These are phyloP conservation scores for Grapholita molesta DNA, from an alignment of 1,140 invertebrate genomes.

Conservation along the genomic window DNA sequence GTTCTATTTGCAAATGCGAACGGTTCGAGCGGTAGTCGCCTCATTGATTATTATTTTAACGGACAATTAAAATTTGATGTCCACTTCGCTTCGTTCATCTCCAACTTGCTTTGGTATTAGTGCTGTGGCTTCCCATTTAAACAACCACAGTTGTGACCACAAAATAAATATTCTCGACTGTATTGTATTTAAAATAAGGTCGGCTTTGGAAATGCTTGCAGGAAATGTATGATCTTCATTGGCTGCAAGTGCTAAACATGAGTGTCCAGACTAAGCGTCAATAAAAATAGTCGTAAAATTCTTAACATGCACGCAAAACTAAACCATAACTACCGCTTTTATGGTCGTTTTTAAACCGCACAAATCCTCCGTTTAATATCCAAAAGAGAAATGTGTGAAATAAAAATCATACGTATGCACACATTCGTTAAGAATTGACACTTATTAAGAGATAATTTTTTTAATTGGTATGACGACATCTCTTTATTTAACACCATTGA, in stretches of 20 bases:
- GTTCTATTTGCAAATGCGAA: constrained; percentile 45
- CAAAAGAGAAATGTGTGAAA: constrained; percentile 64
- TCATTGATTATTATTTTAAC: constrained; percentile 77
- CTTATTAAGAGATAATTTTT: constrained; percentile 76
- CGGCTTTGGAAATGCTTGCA: constrained; percentile 28
- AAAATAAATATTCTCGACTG: constrained; percentile 23
- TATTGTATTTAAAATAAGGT: constrained; percentile 32
- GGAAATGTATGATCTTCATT: constrained; percentile 43
- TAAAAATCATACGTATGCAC: constrained; percentile 76
- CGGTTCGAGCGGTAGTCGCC: constrained; percentile 51
- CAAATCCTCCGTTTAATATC: constrained; percentile 25
- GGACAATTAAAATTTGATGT: constrained; percentile 76
- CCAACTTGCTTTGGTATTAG: constrained; percentile 59
- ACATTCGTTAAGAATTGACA: constrained; percentile 78
- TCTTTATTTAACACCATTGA: constrained; percentile 60
- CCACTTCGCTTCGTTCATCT: constrained; percentile 71
- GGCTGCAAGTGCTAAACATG: constrained; percentile 32
- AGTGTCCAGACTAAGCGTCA: constrained; percentile 72
- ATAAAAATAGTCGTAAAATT: constrained; percentile 76
- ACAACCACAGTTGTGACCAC: constrained; percentile 20
- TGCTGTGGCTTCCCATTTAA: constrained; percentile 31
- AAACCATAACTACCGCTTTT: constrained; percentile 34
- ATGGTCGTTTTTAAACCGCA: constrained; percentile 34
- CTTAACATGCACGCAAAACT: constrained; percentile 36
- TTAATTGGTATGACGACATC: constrained; percentile 77